Conservation (phyloP, 2,113 vertebrate species). For the Mola mola region DNA sequence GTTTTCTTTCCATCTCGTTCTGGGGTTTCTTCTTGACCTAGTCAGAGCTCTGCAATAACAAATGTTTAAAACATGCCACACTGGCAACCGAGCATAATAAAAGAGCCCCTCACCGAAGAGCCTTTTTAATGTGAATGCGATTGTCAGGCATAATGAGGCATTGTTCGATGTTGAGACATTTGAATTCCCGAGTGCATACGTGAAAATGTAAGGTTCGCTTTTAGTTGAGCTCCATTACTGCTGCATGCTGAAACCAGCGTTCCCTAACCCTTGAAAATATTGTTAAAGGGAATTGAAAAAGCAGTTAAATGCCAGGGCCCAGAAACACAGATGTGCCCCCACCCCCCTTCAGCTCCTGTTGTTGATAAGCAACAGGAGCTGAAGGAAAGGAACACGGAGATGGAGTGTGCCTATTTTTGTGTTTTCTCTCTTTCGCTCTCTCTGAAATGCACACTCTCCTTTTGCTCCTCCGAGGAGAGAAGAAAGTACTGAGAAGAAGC, state of each 20-base stretch:
- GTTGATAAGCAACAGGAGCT: conserved; percentile 40
- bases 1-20: background rate
- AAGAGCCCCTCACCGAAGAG: conserved; percentile 7
- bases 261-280: conserved; percentile 45
- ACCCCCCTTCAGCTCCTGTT: too few relatives aligned
- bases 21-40: background rate
- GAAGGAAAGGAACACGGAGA: conserved; percentile 13
- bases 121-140: conserved; percentile 13
- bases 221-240: conserved; percentile 42
- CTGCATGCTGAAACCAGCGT: conserved; percentile 12
- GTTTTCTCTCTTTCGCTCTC: conserved; percentile 34
- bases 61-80: conserved; percentile 5
- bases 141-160: conserved; percentile 4
- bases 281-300: conserved; percentile 39
- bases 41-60: background rate
- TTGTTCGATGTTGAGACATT: conserved; percentile 17
- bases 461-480: conserved; percentile 24
- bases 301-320: conserved; percentile 27
- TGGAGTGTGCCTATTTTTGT: conserved; percentile 17
- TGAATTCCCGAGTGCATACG: conserved; percentile 10
- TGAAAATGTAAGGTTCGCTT: conserved; percentile 23
- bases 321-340: conserved; percentile 24
- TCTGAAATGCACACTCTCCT: conserved; percentile 17
- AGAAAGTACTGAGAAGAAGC: conserved; percentile 54
- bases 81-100: background rate